These are phyloP conservation scores for Teleopsis dalmanni DNA, from an alignment of 1,140 invertebrate genomes.

Conservation along the genomic window DNA sequence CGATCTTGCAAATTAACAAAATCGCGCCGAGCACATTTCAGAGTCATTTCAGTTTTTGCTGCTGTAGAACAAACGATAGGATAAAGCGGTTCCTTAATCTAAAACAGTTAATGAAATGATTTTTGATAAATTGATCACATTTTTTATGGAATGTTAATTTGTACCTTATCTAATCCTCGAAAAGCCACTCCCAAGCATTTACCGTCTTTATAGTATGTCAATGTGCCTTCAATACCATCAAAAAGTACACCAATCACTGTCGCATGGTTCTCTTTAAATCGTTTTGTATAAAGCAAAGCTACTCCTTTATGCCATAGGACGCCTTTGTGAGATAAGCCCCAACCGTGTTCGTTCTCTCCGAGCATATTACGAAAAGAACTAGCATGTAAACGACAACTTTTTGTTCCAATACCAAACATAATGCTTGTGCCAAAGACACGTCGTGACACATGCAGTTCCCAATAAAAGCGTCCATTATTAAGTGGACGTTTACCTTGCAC, in stretches of 20 bases:
- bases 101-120: neutral
- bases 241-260: conserved; percentile 60
- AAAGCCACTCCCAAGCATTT: conserved; percentile 55
- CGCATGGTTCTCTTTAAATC: conserved; percentile 62
- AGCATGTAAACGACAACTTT: conserved; percentile 49
- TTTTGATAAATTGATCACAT: neutral
- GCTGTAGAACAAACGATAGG: conserved; percentile 67
- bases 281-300: conserved; percentile 55
- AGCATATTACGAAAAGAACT: conserved; percentile 63
- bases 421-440: conserved; percentile 68
- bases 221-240: conserved; percentile 59
- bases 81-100: conserved; percentile 53
- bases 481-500: conserved; percentile 57
- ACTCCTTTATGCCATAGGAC: conserved; percentile 61
- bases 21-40: conserved; percentile 51
- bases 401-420: conserved; percentile 69
- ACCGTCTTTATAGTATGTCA: conserved; percentile 68
- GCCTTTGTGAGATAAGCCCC: conserved; percentile 70
- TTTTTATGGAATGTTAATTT: neutral
- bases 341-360: conserved; percentile 62
- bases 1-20: conserved; percentile 62
- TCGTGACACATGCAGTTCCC: conserved; percentile 60
- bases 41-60: conserved; percentile 65
- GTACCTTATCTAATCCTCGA: conserved; percentile 49
- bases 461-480: conserved; percentile 59